These are phyloP conservation scores for Autographa pulchrina DNA, from an alignment of 2,888 invertebrate species.

Conservation along the genomic window DNA sequence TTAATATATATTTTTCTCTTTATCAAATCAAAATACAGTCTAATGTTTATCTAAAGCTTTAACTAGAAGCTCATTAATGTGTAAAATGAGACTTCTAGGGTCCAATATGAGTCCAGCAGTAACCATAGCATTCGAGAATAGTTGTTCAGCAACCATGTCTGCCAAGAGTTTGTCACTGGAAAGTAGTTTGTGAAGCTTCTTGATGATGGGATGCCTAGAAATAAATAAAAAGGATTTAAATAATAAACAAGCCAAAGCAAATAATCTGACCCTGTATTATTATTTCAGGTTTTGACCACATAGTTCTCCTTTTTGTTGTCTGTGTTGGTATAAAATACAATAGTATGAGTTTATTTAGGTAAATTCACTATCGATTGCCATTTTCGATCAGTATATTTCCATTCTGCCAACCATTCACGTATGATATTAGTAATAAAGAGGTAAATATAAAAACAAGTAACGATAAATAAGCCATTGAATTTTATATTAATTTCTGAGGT, in stretches of 20 bases:
- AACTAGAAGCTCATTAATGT: constrained; percentile 96
- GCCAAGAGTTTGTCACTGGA: constrained; percentile 94
- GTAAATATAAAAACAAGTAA: too few relatives aligned
- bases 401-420: too few relatives aligned
- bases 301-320: too few relatives aligned
- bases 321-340: too few relatives aligned
- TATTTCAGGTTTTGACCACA: too few relatives aligned
- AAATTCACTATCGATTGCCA: too few relatives aligned
- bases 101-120: constrained; percentile 98
- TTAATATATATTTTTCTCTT: not conserved
- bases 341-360: too few relatives aligned
- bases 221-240: constrained; percentile 9
- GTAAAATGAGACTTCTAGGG: constrained; percentile 94
- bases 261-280: too few relatives aligned
- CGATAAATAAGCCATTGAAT: too few relatives aligned
- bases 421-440: too few relatives aligned
- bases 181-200: constrained; percentile 94
- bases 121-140: constrained; percentile 98
- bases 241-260: not conserved
- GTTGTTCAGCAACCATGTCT: constrained; percentile 95
- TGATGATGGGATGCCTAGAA: constrained; percentile 95
- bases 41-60: constrained; percentile 94
- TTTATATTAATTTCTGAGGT: too few relatives aligned
- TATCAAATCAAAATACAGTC: constrained; percentile 25
- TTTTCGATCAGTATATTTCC: too few relatives aligned